These are phyloP conservation scores for Coendou prehensilis DNA, from an alignment of 2,797 vertebrate genomes.

Conservation along the genomic window DNA sequence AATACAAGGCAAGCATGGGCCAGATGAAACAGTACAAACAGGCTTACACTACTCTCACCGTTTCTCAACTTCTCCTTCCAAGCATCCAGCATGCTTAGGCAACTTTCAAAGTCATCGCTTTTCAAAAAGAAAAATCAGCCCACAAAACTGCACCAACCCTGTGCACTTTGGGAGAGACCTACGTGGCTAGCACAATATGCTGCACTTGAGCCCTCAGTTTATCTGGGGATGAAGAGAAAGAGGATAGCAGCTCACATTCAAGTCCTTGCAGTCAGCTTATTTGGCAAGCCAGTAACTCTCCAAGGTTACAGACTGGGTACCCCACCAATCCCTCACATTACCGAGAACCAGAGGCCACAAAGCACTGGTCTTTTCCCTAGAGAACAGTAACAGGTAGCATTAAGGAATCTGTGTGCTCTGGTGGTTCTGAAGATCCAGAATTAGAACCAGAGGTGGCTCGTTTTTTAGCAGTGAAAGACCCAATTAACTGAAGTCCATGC, in stretches of 20 bases:
- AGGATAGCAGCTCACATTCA: neutral
- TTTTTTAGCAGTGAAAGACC: neutral
- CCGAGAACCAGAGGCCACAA: neutral
- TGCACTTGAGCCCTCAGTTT: neutral
- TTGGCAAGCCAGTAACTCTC: neutral
- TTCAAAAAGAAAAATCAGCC: constrained; percentile 59
- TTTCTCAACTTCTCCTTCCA: neutral
- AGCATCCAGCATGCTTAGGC: constrained; percentile 61
- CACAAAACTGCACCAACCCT: constrained; percentile 21
- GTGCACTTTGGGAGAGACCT: constrained; percentile 80
- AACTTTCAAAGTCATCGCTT: constrained; percentile 68
- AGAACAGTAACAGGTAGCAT: neutral
- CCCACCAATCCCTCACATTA: neutral
- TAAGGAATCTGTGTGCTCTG: neutral
- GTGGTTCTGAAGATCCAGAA: neutral
- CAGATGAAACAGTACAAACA: neutral
- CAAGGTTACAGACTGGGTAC: neutral
- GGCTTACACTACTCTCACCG: neutral
- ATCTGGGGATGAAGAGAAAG: constrained; percentile 4
- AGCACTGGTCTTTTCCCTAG: constrained; percentile 9
- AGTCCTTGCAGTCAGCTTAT: neutral
- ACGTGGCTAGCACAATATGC: neutral
- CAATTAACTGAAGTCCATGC: neutral
- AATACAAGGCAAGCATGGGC: constrained; percentile 8
- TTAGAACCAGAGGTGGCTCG: neutral